These are phyloP conservation scores for Micromussa lordhowensis DNA, from an alignment of 92 coral and sea anemone species.

Conservation along the genomic window DNA sequence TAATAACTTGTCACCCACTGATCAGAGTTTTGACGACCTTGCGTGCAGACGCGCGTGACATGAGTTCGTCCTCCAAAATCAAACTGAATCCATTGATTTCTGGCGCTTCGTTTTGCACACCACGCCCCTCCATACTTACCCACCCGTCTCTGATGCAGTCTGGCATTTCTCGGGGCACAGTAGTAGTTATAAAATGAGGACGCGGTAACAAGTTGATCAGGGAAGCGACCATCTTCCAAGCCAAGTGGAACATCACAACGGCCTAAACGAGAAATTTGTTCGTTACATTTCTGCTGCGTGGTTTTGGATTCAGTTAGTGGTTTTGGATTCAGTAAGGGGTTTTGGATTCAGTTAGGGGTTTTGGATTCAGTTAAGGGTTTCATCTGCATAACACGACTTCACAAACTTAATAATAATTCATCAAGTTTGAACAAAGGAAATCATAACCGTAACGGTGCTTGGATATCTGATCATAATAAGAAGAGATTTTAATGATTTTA, in stretches of 20 bases:
- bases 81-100: conserved; percentile 66
- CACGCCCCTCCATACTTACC: conserved; percentile 71
- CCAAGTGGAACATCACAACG: conserved; percentile 75
- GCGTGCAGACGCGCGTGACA: conserved; percentile 69
- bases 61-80: conserved; percentile 61
- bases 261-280: conserved; percentile 8
- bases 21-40: conserved; percentile 67
- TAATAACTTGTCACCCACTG: conserved; percentile 74
- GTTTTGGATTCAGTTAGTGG: neutral
- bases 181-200: conserved; percentile 62
- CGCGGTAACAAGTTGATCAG: conserved; percentile 60
- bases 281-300: neutral
- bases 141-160: conserved; percentile 55
- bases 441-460: no score
- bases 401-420: no score
- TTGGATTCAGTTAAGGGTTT: no score
- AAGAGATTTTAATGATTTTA: no score
- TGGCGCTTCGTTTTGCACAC: conserved; percentile 64
- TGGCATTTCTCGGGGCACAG: conserved; percentile 70
- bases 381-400: no score
- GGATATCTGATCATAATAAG: no score
- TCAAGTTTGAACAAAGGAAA: no score
- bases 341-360: no score
- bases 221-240: conserved; percentile 74
- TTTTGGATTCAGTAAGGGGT: neutral